phyloP scores from a whole-genome alignment of 2,888 invertebrate genomes.

The Drosophila conformis region DNA sequence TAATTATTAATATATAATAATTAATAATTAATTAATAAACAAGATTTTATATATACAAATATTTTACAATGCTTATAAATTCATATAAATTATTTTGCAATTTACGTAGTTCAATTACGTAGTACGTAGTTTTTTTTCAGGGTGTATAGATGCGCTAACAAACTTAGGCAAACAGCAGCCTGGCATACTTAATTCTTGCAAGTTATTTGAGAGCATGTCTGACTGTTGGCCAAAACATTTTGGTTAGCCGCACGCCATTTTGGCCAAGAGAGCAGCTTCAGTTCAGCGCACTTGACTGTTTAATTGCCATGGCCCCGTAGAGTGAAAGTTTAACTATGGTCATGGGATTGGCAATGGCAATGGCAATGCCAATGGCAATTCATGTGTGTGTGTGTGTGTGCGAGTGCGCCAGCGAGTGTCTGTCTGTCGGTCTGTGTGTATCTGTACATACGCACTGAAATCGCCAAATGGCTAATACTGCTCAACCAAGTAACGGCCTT shows the following conservation, averaged over 20 bases:
- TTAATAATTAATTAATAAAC: too few species aligned
- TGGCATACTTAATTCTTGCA: constrained; percentile 36
- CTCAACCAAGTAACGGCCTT: constrained; percentile 24
- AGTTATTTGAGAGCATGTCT: constrained; percentile 23
- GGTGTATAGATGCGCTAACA: constrained; percentile 17
- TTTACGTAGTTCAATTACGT: not conserved
- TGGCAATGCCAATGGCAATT: not conserved
- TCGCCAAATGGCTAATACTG: constrained; percentile 43
- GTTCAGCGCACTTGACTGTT: constrained; percentile 48
- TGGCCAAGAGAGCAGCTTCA: constrained; percentile 5
- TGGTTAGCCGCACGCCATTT: constrained; percentile 36
- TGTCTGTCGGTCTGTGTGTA: constrained; percentile 36
- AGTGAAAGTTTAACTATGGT: constrained; percentile 31
- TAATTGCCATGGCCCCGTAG: constrained; percentile 56
- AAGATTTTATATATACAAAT: not conserved
- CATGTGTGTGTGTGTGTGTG: constrained; percentile 10
- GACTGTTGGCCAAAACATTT: constrained; percentile 36
- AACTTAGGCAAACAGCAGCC: constrained; percentile 20
- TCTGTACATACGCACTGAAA: constrained; percentile 46
- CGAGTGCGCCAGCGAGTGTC: constrained; percentile 1
- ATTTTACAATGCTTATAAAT: not conserved
- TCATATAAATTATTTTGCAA: not conserved
- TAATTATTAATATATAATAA: too few species aligned
- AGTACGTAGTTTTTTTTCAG: not conserved
- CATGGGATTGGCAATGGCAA: constrained; percentile 9